Conservation (phyloP, 2,888 invertebrate species). For the Didymodactylos carnosus region DNA sequence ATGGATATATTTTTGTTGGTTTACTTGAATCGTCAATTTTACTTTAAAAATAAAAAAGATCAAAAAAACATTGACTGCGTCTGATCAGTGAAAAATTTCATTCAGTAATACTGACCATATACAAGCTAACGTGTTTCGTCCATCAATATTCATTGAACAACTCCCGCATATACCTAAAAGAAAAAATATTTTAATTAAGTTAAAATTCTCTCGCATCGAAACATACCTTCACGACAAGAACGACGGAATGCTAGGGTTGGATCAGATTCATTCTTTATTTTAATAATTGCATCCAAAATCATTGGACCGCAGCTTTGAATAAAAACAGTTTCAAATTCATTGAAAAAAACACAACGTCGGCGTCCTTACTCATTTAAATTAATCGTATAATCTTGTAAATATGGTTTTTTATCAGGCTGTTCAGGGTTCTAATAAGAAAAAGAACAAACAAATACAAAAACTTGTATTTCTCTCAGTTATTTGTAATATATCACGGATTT, state of each 20-base stretch:
- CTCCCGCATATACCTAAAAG: conserved; percentile 98
- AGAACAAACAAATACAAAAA: background rate
- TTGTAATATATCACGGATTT: too few relatives aligned
- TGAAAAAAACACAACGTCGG: background rate
- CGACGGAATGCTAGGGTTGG: conserved; percentile 82
- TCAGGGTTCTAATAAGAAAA: conserved; percentile 16
- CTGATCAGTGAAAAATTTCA: too few relatives aligned
- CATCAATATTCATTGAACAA: conserved; percentile 94
- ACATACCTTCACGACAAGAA: conserved; percentile 80
- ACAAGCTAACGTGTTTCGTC: conserved; percentile 84
- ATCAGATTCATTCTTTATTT: conserved; percentile 88
- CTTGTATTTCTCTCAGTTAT: too few relatives aligned
- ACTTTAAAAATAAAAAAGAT: conserved; percentile 42
- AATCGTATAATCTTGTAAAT: conserved; percentile 45
- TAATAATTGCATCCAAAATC: conserved; percentile 82
- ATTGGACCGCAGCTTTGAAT: conserved; percentile 67
- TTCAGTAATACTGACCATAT: conserved; percentile 25
- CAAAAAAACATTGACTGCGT: too few relatives aligned
- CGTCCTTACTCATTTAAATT: conserved; percentile 44
- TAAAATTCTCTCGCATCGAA: too few relatives aligned
- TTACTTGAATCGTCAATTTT: conserved; percentile 68
- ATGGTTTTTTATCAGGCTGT: conserved; percentile 29
- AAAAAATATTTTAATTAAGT: too few relatives aligned
- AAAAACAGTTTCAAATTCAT: too few relatives aligned
- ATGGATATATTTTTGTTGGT: conserved; percentile 66